Evolutionary conservation across 2,113 vertebrate species (phyloP).

Genomic region (Alligator mississippiensis): DNA sequence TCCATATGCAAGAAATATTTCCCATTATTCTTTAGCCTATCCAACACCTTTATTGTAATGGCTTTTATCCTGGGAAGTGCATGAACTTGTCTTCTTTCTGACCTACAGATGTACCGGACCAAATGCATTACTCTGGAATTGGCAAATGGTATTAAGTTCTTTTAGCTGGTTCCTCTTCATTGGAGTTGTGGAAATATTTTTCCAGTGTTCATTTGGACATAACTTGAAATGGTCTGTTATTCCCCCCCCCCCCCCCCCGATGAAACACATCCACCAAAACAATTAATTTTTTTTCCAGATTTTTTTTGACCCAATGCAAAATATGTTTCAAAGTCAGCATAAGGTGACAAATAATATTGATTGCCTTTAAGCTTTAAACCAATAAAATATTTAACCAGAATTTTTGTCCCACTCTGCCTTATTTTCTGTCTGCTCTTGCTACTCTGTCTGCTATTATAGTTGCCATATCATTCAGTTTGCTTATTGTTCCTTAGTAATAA

Average conservation of each 20-base stretch:
- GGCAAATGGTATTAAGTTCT: background rate
- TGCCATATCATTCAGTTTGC: rapidly evolving
- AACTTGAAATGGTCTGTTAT: no score
- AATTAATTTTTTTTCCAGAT: background rate
- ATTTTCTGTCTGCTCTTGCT: background rate
- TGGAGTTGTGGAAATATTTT: background rate
- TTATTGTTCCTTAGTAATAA: rapidly evolving
- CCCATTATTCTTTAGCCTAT: background rate
- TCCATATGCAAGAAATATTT: background rate
- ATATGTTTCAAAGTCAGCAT: no score
- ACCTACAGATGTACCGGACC: background rate
- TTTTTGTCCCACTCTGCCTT: background rate
- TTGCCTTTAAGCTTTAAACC: no score
- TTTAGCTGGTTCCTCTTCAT: background rate
- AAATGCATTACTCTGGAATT: background rate
- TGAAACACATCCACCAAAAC: no score
- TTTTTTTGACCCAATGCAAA: background rate
- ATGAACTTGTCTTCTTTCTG: background rate
- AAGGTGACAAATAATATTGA: no score
- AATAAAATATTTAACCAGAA: no score
- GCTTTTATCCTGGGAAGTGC: background rate
- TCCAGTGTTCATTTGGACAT: background rate
- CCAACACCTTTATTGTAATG: background rate
- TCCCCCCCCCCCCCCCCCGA: no score
- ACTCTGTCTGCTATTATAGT: background rate